These are phyloP conservation scores for Leucopsar rothschildi DNA, from an alignment of 2,113 vertebrate species.

Conservation along the genomic window DNA sequence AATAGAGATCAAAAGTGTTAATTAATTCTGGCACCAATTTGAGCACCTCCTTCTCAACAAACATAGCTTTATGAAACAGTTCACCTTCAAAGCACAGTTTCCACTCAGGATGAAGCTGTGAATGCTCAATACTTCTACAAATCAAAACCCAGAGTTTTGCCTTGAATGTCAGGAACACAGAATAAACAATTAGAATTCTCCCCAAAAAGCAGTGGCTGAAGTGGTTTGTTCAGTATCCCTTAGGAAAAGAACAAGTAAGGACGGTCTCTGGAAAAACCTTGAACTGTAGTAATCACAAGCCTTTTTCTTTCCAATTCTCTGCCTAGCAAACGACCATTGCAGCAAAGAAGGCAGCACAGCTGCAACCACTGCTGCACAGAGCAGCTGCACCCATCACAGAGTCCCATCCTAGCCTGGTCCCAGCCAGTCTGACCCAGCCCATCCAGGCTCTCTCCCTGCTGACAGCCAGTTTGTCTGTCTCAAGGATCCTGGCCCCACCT, in stretches of 20 bases:
- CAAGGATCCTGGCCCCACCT: not conserved
- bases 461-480: not conserved
- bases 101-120: not conserved
- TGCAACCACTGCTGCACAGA: not conserved
- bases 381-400: not conserved
- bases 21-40: slow-evolving; percentile 20
- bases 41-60: not conserved
- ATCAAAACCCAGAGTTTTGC: not conserved
- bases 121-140: not conserved
- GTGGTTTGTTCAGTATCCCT: not conserved
- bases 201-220: not conserved
- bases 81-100: slow-evolving; percentile 1
- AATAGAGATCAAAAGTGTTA: not conserved
- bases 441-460: not conserved
- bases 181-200: not conserved
- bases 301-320: not conserved
- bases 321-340: fast-evolving
- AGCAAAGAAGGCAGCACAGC: not conserved
- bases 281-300: not conserved
- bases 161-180: not conserved
- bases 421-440: not conserved
- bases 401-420: not conserved
- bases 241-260: not conserved
- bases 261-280: not conserved
- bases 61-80: not conserved